These are phyloP conservation scores for Pachyseris speciosa DNA, from an alignment of 64 coral and sea anemone genomes.

Conservation along the genomic window DNA sequence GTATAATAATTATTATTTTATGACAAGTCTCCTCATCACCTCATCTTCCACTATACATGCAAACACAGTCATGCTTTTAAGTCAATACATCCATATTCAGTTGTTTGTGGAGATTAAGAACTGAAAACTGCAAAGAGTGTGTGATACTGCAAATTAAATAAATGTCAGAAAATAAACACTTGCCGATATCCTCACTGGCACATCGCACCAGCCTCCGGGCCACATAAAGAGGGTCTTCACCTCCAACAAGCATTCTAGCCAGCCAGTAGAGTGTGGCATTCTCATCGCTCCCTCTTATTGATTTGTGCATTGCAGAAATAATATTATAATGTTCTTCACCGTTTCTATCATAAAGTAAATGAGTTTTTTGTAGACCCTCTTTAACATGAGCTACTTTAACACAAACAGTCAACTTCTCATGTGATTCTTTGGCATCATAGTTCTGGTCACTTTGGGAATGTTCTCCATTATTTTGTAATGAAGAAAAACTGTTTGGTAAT, in stretches of 20 bases:
- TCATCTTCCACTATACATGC: no score
- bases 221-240: conserved; percentile 91
- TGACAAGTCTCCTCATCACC: no score
- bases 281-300: conserved; percentile 90
- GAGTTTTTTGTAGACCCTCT: conserved; percentile 93
- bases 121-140: not conserved
- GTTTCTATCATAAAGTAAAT: conserved; percentile 91
- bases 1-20: no score
- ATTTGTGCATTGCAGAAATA: conserved; percentile 97
- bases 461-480: not conserved
- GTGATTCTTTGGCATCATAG: not conserved
- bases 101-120: no score
- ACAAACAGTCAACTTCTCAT: not conserved
- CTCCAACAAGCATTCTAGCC: conserved; percentile 91
- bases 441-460: not conserved
- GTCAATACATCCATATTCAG: no score
- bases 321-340: conserved; percentile 99
- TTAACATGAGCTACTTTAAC: conserved; percentile 90
- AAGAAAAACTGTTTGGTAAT: not conserved
- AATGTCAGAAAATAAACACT: not conserved
- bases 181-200: conserved; percentile 99
- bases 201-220: conserved; percentile 88
- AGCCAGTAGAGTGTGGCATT: conserved; percentile 98
- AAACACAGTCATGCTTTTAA: no score
- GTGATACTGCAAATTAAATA: not conserved